Base-by-base conservation (phyloP, 2,797 vertebrate genomes). In the Myotis pilosus region DNA sequence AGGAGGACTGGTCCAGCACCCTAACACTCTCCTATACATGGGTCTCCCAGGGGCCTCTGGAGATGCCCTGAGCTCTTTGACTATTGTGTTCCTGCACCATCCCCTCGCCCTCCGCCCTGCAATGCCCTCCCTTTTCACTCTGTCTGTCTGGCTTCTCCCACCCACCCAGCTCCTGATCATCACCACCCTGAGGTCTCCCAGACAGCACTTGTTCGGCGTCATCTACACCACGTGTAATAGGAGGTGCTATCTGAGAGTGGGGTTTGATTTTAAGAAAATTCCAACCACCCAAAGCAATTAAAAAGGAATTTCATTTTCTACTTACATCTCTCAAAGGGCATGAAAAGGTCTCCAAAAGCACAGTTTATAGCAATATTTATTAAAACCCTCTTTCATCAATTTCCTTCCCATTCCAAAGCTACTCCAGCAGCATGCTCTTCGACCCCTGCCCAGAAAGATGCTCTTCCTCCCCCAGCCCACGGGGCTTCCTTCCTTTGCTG, bases 281-380 rank as follows among this genome's bases (percentile, higher is more conserved):
- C 80, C 41, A 85, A 74, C 74, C 75, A 90, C 28, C 23, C 82
- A 53, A 82, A 72, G 49, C 74, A 91, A 84, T 41, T n/a, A 79
- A 91, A 95, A 89, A 44, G 5, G n/a, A 74, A 87, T 88, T 85
- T 96, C 7, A 82, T 86, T 79, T n/a, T 75, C 20, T 81, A 49
- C 49, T 88, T 33, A 53, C 19, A n/a, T 38, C 30, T 89, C 71
- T 91, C 84, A 85, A 94, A 96, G 62, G 79, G 62, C 19, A 82
- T 55, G 33, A 76, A 69, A 81, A 76, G 38, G 23, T 87, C 60
- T 81, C 90, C 51, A 38, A 80, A 66, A 49, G 28, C 33, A 81
- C n/a, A 57, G 8, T 44, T 83, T 69, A 60, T 41, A 89, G 41
- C 57, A 57, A 64, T 84, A 79, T 80, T 72, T 90, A 87, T 88